Evolutionary conservation across 2,888 invertebrate genomes (phyloP).

Genomic region (Corbicula japonica): DNA sequence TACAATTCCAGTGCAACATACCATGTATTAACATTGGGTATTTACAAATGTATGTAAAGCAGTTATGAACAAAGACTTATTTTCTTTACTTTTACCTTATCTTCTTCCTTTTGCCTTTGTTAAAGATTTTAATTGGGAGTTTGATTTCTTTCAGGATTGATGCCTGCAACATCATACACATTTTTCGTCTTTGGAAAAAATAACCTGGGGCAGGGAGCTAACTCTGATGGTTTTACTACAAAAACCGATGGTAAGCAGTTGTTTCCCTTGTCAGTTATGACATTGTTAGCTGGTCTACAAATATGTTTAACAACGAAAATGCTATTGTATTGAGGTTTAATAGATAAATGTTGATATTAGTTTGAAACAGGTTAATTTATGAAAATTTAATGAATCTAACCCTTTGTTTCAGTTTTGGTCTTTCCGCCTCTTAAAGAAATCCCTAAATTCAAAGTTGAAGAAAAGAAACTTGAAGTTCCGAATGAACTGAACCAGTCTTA

Average conservation of each 20-base stretch:
- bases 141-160: conserved; percentile 68
- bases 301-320: no score
- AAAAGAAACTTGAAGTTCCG: conserved; percentile 63
- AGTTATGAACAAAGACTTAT: no score
- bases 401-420: conserved; percentile 75
- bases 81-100: no score
- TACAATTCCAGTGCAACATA: no score
- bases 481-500: conserved; percentile 71
- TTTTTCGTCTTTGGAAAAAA: conserved; percentile 78
- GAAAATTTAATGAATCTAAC: no score
- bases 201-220: conserved; percentile 70
- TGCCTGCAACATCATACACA: conserved; percentile 77
- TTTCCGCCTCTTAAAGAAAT: conserved; percentile 73
- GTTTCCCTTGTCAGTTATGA: conserved; percentile 30
- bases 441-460: conserved; percentile 69
- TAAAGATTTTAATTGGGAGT: no score
- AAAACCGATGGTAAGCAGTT: conserved; percentile 75
- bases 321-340: no score
- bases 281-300: not conserved
- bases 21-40: no score
- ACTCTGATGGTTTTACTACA: conserved; percentile 72
- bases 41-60: no score
- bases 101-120: no score
- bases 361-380: no score
- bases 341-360: no score